These are phyloP conservation scores for Luidia sarsii DNA, from an alignment of 53 echinoderm and acorn worm species.

Conservation along the genomic window DNA sequence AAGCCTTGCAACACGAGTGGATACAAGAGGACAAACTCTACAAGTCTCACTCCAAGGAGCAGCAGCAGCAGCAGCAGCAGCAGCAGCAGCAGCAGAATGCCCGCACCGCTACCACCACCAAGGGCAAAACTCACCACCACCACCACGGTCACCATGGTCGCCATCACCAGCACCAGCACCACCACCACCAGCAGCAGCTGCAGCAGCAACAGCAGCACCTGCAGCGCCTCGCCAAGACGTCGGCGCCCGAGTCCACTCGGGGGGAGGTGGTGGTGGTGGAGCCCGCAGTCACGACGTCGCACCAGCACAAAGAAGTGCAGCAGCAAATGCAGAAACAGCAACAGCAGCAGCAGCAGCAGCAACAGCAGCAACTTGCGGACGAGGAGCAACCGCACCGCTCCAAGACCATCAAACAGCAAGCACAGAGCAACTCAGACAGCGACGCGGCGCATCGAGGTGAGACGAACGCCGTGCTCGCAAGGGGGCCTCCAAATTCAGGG, in stretches of 20 bases:
- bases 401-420: constrained; percentile 32
- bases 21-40: constrained; percentile 83
- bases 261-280: neutral
- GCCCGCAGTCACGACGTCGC: neutral
- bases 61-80: constrained; percentile 40
- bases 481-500: too few relatives aligned
- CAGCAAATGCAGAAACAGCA: constrained; percentile 39
- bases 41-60: constrained; percentile 59
- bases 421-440: constrained; percentile 33
- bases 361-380: neutral
- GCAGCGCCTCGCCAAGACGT: too few relatives aligned
- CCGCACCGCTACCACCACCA: constrained; percentile 25
- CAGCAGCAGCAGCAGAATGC: neutral
- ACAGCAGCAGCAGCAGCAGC: constrained; percentile 52
- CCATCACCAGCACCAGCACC: constrained; percentile 55
- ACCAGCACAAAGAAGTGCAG: constrained; percentile 46
- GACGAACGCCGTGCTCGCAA: neutral
- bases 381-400: constrained; percentile 15
- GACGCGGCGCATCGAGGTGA: constrained; percentile 13
- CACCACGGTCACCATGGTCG: constrained; percentile 25
- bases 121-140: constrained; percentile 10
- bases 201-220: constrained; percentile 36
- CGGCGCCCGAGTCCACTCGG: neutral
- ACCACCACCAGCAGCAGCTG: constrained; percentile 44
- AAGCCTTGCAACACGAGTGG: constrained; percentile 90